Base-by-base conservation (phyloP, 2,113 vertebrate species). In the Rostratula benghalensis region DNA sequence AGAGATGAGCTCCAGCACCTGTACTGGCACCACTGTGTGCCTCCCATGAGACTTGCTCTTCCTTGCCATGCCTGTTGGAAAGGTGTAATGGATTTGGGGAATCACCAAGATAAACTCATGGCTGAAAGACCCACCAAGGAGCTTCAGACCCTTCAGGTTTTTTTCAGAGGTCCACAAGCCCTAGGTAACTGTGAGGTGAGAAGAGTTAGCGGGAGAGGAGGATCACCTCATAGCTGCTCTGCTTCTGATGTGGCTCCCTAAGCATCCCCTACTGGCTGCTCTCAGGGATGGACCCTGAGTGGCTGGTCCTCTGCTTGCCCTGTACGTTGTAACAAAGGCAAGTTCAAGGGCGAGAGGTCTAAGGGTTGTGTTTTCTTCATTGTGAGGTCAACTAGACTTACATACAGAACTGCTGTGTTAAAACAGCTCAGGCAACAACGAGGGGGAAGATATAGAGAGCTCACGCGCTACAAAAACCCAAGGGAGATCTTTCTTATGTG, bases 401-500 rank as follows among this genome's bases (percentile, higher is more conserved):
- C 25, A 28, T 41, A 63, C 70, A 31, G 43, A 90, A 76, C 39
- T 33, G 24, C 63, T 80, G 63, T 70, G 75, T 94, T 92, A 63
- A 82, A 93, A 95, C 65, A 84, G 67, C 70, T 85, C 87, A 56
- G 57, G 54, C 46, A 74, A 61, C 63, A 94, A 30, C 46, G 73
- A 0, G 6, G 21, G 50, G 41, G 75, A 91, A 91, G 74, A 83
- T n/a, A 35, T 53, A 48, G 41, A 94, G 41, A 91, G 70, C 54
- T 87, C 53, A 11, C 4, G 27, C 1, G 5, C 54, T 83, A 63
- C 24, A 59, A 87, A 96, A 91, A 39, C 95, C 94, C 93, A 89
- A 67, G 96, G 94, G 94, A 95, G 27, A 13, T 78, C 65, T 76
- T 93, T 89, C 89, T 76, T 95, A 87, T 91, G 89, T 94, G 87